Conservation (phyloP, 92 coral and sea anemone species). For the Metridium senile region DNA sequence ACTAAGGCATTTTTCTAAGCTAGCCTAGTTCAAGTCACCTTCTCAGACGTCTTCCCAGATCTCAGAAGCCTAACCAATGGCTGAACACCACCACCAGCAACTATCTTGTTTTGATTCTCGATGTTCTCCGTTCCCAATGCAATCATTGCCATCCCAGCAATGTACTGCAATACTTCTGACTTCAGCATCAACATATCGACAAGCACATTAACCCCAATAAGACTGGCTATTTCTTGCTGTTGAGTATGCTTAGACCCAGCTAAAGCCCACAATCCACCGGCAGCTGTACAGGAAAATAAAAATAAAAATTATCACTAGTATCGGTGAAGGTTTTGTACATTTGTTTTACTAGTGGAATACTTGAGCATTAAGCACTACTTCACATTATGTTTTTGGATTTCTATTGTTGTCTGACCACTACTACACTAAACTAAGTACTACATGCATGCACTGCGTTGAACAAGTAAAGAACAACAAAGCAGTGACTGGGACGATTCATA, state of each 20-base stretch:
- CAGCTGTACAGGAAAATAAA: constrained; percentile 54
- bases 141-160: constrained; percentile 95
- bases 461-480: too few relatives aligned
- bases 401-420: too few relatives aligned
- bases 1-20: too few relatives aligned
- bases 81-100: constrained; percentile 91
- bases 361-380: too few relatives aligned
- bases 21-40: constrained; percentile 49
- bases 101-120: constrained; percentile 88
- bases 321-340: not conserved
- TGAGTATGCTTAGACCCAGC: constrained; percentile 87
- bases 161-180: constrained; percentile 91
- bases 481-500: too few relatives aligned
- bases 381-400: too few relatives aligned
- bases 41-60: constrained; percentile 81
- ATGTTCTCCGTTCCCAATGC: constrained; percentile 91
- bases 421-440: too few relatives aligned
- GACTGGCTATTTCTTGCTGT: constrained; percentile 91
- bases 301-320: not conserved
- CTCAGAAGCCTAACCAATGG: constrained; percentile 90
- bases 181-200: constrained; percentile 96
- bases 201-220: constrained; percentile 92
- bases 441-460: too few relatives aligned
- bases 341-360: not conserved
- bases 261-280: constrained; percentile 95